Percentiles rank a stretch among this genome's conserved stretches.
phyloP scores from a whole-genome alignment of 2,113 vertebrate genomes.

The Catagonus wagneri region DNA sequence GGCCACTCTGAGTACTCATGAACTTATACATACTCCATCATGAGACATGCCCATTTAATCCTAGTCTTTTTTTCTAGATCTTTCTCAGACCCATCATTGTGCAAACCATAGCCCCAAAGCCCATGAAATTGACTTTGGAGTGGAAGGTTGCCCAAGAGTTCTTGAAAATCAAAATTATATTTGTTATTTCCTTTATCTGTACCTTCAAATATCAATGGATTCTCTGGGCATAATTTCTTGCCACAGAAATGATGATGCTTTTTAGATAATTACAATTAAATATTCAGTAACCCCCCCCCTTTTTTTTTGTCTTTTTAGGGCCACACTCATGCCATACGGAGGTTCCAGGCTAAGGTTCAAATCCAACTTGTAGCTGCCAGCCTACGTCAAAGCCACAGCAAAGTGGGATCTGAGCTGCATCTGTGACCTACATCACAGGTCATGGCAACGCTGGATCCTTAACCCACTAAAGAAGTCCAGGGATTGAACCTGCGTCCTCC shows the following conservation, averaged over 20 bases:
- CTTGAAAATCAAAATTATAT: neutral
- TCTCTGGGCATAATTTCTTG: neutral
- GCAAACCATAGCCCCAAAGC: neutral
- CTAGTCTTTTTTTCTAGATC: neutral
- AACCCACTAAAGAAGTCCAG: too few relatives aligned
- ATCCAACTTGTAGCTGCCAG: too few relatives aligned
- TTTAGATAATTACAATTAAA: neutral
- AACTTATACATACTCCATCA: neutral
- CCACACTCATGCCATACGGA: too few relatives aligned
- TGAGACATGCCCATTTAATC: neutral
- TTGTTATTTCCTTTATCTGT: neutral
- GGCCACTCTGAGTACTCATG: neutral
- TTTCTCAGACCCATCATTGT: neutral
- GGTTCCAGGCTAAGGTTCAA: too few relatives aligned
- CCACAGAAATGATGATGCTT: neutral
- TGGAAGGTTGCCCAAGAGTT: neutral
- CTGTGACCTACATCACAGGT: too few relatives aligned
- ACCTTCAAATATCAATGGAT: neutral
- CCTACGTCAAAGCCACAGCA: too few relatives aligned
- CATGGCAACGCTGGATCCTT: too few relatives aligned
- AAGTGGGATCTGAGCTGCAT: too few relatives aligned
- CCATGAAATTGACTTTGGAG: neutral
- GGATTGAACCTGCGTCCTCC: too few relatives aligned
- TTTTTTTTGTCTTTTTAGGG: too few relatives aligned
- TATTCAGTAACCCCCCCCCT: neutral